These are phyloP conservation scores for Balanococcus diminutus DNA, from an alignment of 2,888 invertebrate species.

Conservation along the genomic window DNA sequence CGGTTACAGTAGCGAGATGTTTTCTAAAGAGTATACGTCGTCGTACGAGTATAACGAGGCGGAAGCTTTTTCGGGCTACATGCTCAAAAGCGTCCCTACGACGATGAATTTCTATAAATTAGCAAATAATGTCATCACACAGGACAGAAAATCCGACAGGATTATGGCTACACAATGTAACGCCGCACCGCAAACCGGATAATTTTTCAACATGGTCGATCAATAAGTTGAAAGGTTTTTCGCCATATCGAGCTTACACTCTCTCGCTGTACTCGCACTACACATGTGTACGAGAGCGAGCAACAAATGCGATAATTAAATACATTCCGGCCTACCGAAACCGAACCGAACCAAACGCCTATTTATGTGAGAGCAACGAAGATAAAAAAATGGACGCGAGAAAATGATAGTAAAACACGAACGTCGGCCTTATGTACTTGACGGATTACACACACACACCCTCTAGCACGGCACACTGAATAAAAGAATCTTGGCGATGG, in stretches of 20 bases:
- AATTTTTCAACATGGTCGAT: conserved; percentile 22
- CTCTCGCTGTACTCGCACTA: neutral
- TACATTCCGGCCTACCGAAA: neutral
- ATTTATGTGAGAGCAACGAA: neutral
- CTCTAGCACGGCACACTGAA: neutral
- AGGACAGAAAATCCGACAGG: conserved; percentile 4
- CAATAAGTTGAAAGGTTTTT: conserved; percentile 19
- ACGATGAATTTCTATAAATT: conserved; percentile 24
- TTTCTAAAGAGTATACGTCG: neutral
- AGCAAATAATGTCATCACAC: conserved; percentile 22
- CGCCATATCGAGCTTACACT: neutral
- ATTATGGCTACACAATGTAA: neutral
- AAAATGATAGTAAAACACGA: conserved; percentile 11
- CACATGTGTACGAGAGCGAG: neutral
- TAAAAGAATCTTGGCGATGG: conserved; percentile 32
- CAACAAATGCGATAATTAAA: conserved; percentile 33
- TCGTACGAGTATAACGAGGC: neutral
- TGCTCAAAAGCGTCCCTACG: neutral
- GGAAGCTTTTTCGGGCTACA: neutral
- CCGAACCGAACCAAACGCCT: neutral
- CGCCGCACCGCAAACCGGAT: neutral
- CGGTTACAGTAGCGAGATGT: neutral
- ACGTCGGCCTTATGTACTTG: neutral
- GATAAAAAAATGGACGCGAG: neutral
- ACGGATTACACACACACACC: neutral